These are phyloP conservation scores for Loripinus fragilis DNA, from an alignment of 2,888 invertebrate species.

Conservation along the genomic window DNA sequence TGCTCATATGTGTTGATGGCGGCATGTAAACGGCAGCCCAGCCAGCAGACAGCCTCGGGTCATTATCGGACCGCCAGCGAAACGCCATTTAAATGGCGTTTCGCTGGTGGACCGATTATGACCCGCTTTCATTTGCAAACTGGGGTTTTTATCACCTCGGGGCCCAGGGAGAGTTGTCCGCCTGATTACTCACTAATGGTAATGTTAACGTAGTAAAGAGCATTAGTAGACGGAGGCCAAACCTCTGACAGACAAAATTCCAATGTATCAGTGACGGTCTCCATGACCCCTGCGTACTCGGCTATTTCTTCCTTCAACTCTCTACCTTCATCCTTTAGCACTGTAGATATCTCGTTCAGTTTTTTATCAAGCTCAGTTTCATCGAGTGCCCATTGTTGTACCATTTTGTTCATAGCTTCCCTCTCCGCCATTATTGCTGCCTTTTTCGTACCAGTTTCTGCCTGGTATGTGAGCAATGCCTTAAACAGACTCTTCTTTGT, in stretches of 20 bases:
- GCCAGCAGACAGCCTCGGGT: too few relatives aligned
- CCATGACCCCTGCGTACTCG: not conserved
- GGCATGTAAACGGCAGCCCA: too few relatives aligned
- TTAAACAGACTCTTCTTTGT: not conserved
- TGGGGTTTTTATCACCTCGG: too few relatives aligned
- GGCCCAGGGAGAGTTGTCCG: too few relatives aligned
- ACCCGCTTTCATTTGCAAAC: too few relatives aligned
- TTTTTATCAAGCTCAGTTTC: not conserved
- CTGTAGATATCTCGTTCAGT: not conserved
- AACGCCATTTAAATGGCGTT: too few relatives aligned
- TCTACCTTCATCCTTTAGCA: not conserved
- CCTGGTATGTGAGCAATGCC: not conserved
- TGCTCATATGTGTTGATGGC: too few relatives aligned
- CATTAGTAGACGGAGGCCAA: not conserved
- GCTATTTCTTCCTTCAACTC: not conserved
- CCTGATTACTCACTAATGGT: not conserved
- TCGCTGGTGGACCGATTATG: too few relatives aligned
- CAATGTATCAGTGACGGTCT: not conserved
- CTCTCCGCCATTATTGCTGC: not conserved
- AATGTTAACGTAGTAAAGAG: not conserved
- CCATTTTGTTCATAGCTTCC: not conserved
- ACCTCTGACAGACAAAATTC: slow-evolving; percentile 15
- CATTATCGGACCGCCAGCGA: too few relatives aligned
- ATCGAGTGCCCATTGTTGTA: not conserved
- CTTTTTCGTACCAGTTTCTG: not conserved